phyloP scores from a whole-genome alignment of 2,888 invertebrate genomes.

The Pammene aurita region DNA sequence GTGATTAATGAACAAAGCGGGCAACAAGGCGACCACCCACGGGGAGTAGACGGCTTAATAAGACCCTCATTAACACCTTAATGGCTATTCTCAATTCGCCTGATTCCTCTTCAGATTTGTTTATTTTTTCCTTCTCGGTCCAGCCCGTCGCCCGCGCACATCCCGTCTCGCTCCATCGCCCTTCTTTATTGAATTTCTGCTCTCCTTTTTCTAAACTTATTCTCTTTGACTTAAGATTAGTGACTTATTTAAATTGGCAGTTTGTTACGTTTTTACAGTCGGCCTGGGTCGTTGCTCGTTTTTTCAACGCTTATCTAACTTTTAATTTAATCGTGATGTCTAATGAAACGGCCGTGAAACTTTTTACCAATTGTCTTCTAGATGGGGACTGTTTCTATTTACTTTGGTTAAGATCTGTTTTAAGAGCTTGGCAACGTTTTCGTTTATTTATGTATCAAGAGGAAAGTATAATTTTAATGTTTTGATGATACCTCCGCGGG shows the following conservation, averaged over 20 bases:
- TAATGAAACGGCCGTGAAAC: conserved; percentile 54
- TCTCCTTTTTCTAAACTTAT: conserved; percentile 79
- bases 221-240: conserved; percentile 82
- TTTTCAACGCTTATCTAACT: conserved; percentile 65
- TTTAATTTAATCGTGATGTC: conserved; percentile 69
- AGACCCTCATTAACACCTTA: conserved; percentile 83
- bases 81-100: conserved; percentile 82
- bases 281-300: conserved; percentile 52
- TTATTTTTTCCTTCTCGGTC: conserved; percentile 70
- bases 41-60: conserved; percentile 81
- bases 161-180: conserved; percentile 61
- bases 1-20: conserved; percentile 79
- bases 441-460: conserved; percentile 26
- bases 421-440: conserved; percentile 9
- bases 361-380: conserved; percentile 46
- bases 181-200: conserved; percentile 78
- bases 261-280: conserved; percentile 78
- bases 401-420: conserved; percentile 26
- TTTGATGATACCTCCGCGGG: conserved; percentile 27
- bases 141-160: conserved; percentile 56
- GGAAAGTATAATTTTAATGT: conserved; percentile 28
- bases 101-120: conserved; percentile 78
- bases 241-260: conserved; percentile 81
- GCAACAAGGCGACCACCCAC: conserved; percentile 78
- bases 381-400: conserved; percentile 39